phyloP scores from a whole-genome alignment of 2,113 vertebrate species.

The Heterochromis multidens region DNA sequence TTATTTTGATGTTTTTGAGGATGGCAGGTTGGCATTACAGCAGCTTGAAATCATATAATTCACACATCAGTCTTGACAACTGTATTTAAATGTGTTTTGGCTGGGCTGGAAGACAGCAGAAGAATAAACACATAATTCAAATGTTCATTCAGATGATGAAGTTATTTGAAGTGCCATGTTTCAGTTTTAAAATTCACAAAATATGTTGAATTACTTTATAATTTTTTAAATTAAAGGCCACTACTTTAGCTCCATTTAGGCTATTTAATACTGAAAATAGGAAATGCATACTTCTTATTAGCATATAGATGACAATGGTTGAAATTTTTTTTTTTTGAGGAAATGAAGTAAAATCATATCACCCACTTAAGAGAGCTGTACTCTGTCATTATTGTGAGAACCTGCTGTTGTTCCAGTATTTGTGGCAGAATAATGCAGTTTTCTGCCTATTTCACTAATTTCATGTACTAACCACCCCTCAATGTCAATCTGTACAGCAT shows the following conservation, averaged over 20 bases:
- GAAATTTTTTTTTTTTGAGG: neutral
- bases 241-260: neutral
- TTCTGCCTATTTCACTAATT: neutral
- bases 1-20: conserved; percentile 12
- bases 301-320: neutral
- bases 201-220: neutral
- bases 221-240: neutral
- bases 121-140: neutral
- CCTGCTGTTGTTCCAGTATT: neutral
- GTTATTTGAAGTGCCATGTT: neutral
- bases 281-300: neutral
- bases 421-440: neutral
- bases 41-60: conserved; percentile 10
- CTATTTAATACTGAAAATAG: neutral
- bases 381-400: neutral
- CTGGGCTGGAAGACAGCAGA: neutral
- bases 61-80: neutral
- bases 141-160: neutral
- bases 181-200: neutral
- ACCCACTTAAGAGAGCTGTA: neutral
- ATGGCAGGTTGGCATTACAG: neutral
- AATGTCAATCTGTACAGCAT: neutral
- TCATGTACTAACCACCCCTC: neutral
- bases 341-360: neutral
- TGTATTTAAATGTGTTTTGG: neutral